Conservation (phyloP, 2,113 vertebrate species). For the Petrocephalus zakoni region DNA sequence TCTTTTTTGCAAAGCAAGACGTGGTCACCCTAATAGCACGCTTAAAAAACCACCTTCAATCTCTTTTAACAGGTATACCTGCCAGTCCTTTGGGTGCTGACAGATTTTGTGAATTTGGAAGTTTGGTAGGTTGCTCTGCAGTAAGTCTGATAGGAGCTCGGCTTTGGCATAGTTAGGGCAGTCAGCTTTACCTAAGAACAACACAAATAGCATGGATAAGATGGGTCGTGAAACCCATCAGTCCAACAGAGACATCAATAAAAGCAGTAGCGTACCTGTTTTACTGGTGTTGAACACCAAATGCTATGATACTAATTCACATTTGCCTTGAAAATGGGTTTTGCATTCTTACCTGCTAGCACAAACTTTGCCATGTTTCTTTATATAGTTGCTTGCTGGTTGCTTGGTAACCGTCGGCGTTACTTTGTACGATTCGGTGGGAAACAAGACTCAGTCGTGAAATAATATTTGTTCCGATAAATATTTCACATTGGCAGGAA, state of each 20-base stretch:
- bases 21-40: not conserved
- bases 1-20: not conserved
- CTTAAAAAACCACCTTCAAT: not conserved
- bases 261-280: not conserved
- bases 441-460: not conserved
- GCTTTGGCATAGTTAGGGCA: conserved; percentile 83
- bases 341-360: conserved; percentile 54
- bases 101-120: conserved; percentile 78
- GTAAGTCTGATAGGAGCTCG: conserved; percentile 76
- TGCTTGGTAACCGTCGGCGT: conserved; percentile 45
- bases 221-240: not conserved
- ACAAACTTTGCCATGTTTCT: conserved; percentile 67
- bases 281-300: not conserved
- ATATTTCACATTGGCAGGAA: not conserved
- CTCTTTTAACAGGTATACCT: conserved; percentile 61
- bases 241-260: not conserved
- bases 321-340: not conserved
- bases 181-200: conserved; percentile 68
- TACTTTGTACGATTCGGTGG: not conserved
- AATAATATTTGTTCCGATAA: not conserved
- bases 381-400: conserved; percentile 23
- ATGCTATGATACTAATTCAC: not conserved
- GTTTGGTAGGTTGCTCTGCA: conserved; percentile 71
- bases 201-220: not conserved
- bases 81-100: conserved; percentile 72